Percentiles rank a stretch among this genome's conserved stretches.
These are phyloP conservation scores for Lepidurus couesii DNA, from an alignment of 1,140 invertebrate genomes.

Conservation along the genomic window DNA sequence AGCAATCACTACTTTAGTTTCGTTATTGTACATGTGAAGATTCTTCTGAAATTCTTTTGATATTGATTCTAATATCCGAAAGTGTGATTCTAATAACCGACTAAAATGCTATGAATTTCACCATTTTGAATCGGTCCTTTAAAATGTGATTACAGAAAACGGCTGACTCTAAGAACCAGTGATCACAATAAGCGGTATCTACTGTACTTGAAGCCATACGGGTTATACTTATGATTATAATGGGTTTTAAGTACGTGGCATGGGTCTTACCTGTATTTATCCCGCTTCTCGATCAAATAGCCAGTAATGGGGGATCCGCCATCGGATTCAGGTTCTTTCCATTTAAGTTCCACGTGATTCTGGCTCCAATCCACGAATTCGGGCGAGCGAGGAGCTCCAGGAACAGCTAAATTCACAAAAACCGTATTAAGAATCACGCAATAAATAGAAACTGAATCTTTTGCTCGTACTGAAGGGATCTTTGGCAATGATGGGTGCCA, in stretches of 20 bases:
- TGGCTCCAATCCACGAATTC: constrained; percentile 87
- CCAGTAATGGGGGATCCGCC: constrained; percentile 87
- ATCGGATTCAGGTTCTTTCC: constrained; percentile 70
- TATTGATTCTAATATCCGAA: too few relatives aligned
- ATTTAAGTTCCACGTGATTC: constrained; percentile 80
- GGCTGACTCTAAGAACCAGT: too few relatives aligned
- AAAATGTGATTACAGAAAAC: too few relatives aligned
- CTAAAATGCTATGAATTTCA: too few relatives aligned
- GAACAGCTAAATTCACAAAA: constrained; percentile 54
- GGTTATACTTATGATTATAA: too few relatives aligned
- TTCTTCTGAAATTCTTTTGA: too few relatives aligned
- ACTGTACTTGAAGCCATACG: too few relatives aligned
- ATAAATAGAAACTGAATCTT: not conserved
- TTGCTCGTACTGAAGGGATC: constrained; percentile 84
- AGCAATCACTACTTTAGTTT: too few relatives aligned
- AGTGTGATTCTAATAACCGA: too few relatives aligned
- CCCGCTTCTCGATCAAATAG: constrained; percentile 95
- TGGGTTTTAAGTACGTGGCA: not conserved
- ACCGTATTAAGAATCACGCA: not conserved
- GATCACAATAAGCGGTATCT: too few relatives aligned
- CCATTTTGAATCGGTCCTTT: too few relatives aligned
- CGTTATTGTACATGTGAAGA: too few relatives aligned
- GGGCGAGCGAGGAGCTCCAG: constrained; percentile 75
- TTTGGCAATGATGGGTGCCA: constrained; percentile 86
- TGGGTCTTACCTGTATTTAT: constrained; percentile 68